A percentile compares a stretch with the other conserved stretches of the same genome.
These are phyloP conservation scores for Apodemia mormo DNA, from an alignment of 2,888 invertebrate species.

Conservation along the genomic window DNA sequence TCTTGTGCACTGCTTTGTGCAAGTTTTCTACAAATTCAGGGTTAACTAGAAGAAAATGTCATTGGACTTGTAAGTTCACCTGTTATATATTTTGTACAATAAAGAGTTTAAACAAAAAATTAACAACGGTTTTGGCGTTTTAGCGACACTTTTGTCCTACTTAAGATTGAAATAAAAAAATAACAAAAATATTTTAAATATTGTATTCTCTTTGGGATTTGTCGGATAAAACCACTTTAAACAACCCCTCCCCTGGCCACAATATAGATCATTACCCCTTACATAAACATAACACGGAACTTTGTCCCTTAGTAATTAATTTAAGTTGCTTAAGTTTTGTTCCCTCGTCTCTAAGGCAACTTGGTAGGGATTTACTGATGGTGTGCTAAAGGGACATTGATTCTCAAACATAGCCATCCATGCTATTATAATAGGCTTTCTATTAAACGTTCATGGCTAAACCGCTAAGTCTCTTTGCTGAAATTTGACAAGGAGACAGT, in stretches of 20 bases:
- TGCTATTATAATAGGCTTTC: no score
- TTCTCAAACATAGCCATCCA: conserved; percentile 6
- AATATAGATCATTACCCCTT: conserved; percentile 20
- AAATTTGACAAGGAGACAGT: no score
- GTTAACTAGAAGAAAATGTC: no score
- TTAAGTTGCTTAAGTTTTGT: conserved; percentile 40
- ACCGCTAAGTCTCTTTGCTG: no score
- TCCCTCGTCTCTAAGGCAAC: conserved; percentile 17
- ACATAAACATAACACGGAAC: conserved; percentile 31
- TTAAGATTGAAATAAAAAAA: background rate
- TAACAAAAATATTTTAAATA: background rate
- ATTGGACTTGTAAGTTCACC: no score
- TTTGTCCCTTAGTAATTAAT: conserved; percentile 40
- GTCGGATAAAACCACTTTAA: background rate
- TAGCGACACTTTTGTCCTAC: background rate
- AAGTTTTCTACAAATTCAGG: no score
- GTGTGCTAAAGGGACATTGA: background rate
- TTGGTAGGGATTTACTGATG: conserved; percentile 9
- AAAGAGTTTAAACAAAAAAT: no score
- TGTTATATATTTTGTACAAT: no score
- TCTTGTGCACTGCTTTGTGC: no score
- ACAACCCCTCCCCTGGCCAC: background rate
- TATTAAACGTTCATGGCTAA: no score
- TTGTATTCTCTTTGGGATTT: background rate
- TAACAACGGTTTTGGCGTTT: no score